Conservation (phyloP, 2,888 invertebrate genomes). For the Helicoverpa assulta region DNA sequence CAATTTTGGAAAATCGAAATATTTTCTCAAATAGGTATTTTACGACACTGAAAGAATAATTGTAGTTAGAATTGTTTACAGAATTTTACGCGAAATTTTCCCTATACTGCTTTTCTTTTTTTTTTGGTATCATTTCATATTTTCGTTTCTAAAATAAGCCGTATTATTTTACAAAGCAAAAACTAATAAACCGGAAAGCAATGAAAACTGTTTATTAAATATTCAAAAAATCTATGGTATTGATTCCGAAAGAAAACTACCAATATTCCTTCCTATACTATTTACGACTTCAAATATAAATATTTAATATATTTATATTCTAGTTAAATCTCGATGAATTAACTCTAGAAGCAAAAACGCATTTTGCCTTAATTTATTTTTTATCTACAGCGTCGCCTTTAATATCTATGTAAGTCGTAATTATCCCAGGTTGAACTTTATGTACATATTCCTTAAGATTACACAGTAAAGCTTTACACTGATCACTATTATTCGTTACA, state of each 20-base stretch:
- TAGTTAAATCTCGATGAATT: constrained; percentile 55
- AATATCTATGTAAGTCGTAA: constrained; percentile 88
- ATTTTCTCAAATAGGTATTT: background rate
- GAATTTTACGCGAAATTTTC: background rate
- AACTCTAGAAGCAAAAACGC: constrained; percentile 64
- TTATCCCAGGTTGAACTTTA: constrained; percentile 87
- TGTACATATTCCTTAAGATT: constrained; percentile 83
- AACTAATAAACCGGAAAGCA: constrained; percentile 1
- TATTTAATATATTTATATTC: constrained; percentile 21
- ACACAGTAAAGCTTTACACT: constrained; percentile 84
- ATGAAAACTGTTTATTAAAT: background rate
- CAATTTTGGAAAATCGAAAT: background rate
- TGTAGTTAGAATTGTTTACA: background rate
- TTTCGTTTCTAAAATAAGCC: constrained; percentile 21
- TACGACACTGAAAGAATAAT: constrained; percentile 4
- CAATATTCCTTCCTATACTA: constrained; percentile 35
- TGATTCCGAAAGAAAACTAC: constrained; percentile 32
- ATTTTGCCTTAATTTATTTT: constrained; percentile 54
- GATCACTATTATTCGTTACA: constrained; percentile 73
- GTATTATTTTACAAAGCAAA: constrained; percentile 27
- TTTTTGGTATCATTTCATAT: constrained; percentile 11
- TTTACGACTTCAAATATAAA: constrained; percentile 26
- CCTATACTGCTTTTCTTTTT: background rate
- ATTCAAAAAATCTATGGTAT: background rate
- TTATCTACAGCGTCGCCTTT: constrained; percentile 75